Percentiles rank a stretch among this genome's conserved stretches.
These are phyloP conservation scores for Zygothrica quintamaculata DNA, from an alignment of 2,888 invertebrate species.

Conservation along the genomic window DNA sequence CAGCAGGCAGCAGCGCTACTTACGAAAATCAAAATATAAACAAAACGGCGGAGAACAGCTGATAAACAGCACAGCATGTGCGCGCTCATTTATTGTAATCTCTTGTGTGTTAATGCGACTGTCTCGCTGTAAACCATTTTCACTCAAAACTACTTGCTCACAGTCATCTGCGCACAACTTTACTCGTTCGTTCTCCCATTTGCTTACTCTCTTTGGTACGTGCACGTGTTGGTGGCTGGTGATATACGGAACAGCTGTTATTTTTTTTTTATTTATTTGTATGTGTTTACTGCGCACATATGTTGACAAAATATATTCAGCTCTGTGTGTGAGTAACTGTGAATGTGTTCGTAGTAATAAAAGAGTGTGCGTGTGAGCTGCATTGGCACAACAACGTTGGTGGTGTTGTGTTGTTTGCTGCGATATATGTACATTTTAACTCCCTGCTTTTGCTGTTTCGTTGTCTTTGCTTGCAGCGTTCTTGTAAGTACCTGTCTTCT, in stretches of 20 bases:
- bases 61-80: conserved; percentile 71
- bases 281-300: conserved; percentile 66
- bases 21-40: conserved; percentile 81
- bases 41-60: conserved; percentile 79
- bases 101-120: conserved; percentile 23
- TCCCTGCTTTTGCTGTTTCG: conserved; percentile 12
- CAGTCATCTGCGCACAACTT: conserved; percentile 38
- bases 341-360: neutral
- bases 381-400: conserved; percentile 28
- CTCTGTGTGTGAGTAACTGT: conserved; percentile 9
- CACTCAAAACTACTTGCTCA: conserved; percentile 68
- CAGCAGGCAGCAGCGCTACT: conserved; percentile 47
- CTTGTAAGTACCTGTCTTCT: conserved; percentile 44
- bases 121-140: conserved; percentile 45
- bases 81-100: conserved; percentile 49
- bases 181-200: conserved; percentile 23
- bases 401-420: conserved; percentile 57
- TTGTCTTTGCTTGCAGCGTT: conserved; percentile 19
- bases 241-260: conserved; percentile 69
- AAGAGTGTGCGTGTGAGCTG: conserved; percentile 9
- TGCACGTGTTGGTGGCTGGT: conserved; percentile 72
- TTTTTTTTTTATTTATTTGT: conserved; percentile 73
- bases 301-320: conserved; percentile 65
- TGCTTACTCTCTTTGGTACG: conserved; percentile 14
- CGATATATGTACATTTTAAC: conserved; percentile 30